Conservation (phyloP, 2,113 vertebrate species). For the Lophura nycthemera region DNA sequence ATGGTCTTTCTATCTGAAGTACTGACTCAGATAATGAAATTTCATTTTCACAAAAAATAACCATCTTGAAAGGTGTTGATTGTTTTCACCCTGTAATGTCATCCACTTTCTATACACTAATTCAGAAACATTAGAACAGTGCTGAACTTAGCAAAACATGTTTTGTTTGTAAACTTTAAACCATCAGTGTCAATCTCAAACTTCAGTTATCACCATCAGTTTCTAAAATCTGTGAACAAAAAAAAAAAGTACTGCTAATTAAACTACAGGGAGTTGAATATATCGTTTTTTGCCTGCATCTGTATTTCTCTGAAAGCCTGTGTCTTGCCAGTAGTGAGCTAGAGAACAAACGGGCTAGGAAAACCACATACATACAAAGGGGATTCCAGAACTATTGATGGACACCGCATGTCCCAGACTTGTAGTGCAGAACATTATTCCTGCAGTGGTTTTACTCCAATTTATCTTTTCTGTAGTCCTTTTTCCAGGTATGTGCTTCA, state of each 20-base stretch:
- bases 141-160: not conserved
- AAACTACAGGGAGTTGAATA: not conserved
- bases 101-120: not conserved
- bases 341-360: not conserved
- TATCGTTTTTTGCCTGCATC: not conserved
- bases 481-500: not conserved
- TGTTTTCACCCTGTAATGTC: not conserved
- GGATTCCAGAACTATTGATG: not conserved
- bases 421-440: not conserved
- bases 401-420: not conserved
- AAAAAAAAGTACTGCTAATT: not conserved
- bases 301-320: not conserved
- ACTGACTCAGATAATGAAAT: not conserved
- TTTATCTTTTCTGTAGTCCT: not conserved
- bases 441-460: not conserved
- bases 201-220: not conserved
- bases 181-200: not conserved
- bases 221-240: not conserved
- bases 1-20: not conserved
- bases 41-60: conserved; percentile 8
- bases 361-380: not conserved
- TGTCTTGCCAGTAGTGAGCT: not conserved
- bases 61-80: not conserved
- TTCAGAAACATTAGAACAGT: not conserved
- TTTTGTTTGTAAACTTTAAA: not conserved